Percentiles rank a stretch among this genome's conserved stretches.
phyloP scores from a whole-genome alignment of 2,113 vertebrate genomes.

The Cichladusa arquata region DNA sequence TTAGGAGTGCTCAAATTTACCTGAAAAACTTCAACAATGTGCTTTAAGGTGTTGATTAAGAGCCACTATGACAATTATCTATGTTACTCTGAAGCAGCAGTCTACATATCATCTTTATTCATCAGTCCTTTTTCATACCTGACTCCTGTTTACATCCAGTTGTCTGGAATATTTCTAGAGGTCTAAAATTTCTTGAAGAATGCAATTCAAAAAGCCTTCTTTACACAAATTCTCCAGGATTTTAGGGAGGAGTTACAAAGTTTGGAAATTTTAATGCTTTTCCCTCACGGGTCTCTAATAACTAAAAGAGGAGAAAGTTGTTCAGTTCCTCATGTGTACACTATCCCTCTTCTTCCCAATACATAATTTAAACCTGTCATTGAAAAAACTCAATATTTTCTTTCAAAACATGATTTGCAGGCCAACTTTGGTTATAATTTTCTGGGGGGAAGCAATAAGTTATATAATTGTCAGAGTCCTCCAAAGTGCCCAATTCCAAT shows the following conservation, averaged over 20 bases:
- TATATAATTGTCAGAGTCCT: neutral
- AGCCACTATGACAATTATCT: neutral
- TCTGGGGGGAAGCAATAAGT: neutral
- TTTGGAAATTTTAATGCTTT: neutral
- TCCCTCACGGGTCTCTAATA: neutral
- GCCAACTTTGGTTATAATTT: neutral
- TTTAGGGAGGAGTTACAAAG: neutral
- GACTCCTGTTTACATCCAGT: neutral
- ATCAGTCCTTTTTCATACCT: neutral
- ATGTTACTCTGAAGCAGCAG: neutral
- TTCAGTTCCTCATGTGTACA: neutral
- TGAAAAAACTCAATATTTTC: neutral
- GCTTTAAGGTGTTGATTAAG: neutral
- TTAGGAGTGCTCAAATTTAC: neutral
- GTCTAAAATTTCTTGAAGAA: neutral
- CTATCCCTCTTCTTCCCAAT: neutral
- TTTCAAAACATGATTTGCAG: neutral
- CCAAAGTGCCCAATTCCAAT: neutral
- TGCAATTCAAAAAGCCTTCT: neutral
- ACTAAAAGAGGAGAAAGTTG: neutral
- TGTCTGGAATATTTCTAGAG: neutral
- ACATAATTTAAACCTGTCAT: neutral
- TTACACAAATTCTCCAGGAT: neutral
- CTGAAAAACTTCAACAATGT: neutral
- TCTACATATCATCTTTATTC: neutral